These are phyloP conservation scores for Acrocephalus scirpaceus DNA, from an alignment of 2,797 vertebrate genomes.

Conservation along the genomic window DNA sequence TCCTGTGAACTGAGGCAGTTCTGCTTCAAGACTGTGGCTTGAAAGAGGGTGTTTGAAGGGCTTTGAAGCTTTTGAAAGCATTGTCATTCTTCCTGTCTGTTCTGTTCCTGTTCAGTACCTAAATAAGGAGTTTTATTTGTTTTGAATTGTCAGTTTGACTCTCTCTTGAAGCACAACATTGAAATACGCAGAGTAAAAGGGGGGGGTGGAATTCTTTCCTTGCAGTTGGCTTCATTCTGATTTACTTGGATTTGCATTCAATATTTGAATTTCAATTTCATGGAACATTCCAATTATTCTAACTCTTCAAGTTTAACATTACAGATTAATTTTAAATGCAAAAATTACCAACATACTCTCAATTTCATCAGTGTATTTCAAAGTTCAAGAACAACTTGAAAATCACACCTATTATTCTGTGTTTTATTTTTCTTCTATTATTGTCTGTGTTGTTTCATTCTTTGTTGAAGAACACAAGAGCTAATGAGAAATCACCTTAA, in stretches of 20 bases:
- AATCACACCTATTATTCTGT: background rate
- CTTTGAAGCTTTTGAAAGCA: background rate
- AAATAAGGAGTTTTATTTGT: background rate
- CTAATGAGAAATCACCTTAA: background rate
- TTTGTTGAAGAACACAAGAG: background rate
- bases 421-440: background rate
- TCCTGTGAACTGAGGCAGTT: background rate
- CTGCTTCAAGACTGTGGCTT: background rate
- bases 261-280: background rate
- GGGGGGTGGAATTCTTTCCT: fast-evolving
- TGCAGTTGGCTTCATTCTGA: background rate
- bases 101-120: background rate
- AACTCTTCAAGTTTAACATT: background rate
- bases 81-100: background rate
- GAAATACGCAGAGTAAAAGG: background rate
- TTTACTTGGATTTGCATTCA: background rate
- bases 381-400: background rate
- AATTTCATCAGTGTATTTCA: background rate
- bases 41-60: background rate
- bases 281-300: background rate
- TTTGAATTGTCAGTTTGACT: background rate
- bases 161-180: background rate
- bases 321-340: background rate
- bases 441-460: background rate
- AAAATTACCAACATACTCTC: background rate